phyloP scores from a whole-genome alignment of 2,888 invertebrate genomes.

The Miltochrista miniata region DNA sequence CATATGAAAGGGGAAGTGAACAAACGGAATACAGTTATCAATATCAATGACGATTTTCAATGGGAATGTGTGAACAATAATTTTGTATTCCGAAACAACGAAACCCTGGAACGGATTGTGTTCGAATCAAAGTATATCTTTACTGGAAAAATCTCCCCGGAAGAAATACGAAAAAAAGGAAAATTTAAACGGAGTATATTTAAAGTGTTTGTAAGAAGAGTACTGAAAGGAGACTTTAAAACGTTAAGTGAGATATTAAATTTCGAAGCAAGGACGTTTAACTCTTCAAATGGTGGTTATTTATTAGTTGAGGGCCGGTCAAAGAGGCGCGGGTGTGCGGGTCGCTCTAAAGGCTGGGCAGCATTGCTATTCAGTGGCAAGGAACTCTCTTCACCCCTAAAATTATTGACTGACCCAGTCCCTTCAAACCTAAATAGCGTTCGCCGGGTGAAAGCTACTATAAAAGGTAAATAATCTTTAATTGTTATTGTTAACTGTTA shows the following conservation, averaged over 20 bases:
- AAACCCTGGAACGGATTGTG: slow-evolving; percentile 66
- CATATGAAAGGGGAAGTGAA: slow-evolving; percentile 72
- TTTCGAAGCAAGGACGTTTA: slow-evolving; percentile 69
- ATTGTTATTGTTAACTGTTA: too few relatives aligned
- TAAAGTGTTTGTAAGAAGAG: slow-evolving; percentile 75
- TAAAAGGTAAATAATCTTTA: slow-evolving; percentile 70
- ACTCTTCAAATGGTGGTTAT: slow-evolving; percentile 71
- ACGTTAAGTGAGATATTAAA: slow-evolving; percentile 73
- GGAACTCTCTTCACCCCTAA: slow-evolving; percentile 60
- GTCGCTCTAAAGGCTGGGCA: slow-evolving; percentile 56
- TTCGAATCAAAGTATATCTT: slow-evolving; percentile 74
- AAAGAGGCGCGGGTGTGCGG: slow-evolving; percentile 53
- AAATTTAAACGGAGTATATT: slow-evolving; percentile 64
- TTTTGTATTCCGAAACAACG: slow-evolving; percentile 63
- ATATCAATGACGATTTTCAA: slow-evolving; percentile 62
- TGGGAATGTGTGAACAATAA: slow-evolving; percentile 65
- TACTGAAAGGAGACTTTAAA: slow-evolving; percentile 74
- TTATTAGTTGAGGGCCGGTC: slow-evolving; percentile 64
- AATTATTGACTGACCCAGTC: slow-evolving; percentile 71
- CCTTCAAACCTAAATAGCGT: slow-evolving; percentile 71
- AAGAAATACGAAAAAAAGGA: slow-evolving; percentile 58
- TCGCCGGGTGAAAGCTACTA: slow-evolving; percentile 68
- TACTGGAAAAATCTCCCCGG: slow-evolving; percentile 77
- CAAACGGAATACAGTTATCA: slow-evolving; percentile 75
- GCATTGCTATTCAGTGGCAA: slow-evolving; percentile 64